Evolutionary conservation across 1,140 invertebrate genomes (phyloP).

Genomic region (Aphidius gifuensis): DNA sequence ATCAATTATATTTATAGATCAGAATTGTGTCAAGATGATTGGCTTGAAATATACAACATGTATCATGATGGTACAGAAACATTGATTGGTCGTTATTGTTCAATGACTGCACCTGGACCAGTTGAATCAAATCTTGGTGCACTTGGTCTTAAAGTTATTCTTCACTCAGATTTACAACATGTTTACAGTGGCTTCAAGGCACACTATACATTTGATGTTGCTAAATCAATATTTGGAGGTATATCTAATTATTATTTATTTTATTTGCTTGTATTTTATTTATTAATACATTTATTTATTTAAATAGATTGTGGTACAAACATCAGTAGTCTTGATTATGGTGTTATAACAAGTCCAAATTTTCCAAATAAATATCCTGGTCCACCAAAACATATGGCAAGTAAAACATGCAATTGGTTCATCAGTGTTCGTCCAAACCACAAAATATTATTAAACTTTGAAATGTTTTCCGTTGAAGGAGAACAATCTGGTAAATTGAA

Average conservation of each 20-base stretch:
- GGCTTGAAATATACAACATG: constrained; percentile 88
- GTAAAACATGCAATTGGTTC: constrained; percentile 89
- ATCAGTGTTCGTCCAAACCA: constrained; percentile 78
- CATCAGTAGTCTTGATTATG: constrained; percentile 78
- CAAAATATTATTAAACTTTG: constrained; percentile 82
- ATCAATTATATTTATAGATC: constrained; percentile 48
- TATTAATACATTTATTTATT: background rate
- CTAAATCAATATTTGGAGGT: constrained; percentile 82
- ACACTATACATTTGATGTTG: constrained; percentile 81
- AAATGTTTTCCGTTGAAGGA: constrained; percentile 84
- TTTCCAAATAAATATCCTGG: constrained; percentile 84
- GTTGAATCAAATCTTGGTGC: constrained; percentile 85
- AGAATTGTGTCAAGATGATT: constrained; percentile 83
- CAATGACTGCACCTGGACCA: constrained; percentile 80
- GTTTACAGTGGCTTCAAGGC: constrained; percentile 90
- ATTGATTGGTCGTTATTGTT: constrained; percentile 83
- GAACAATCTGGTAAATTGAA: constrained; percentile 70
- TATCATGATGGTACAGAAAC: constrained; percentile 76
- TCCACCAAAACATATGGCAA: constrained; percentile 69
- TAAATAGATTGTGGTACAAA: constrained; percentile 82
- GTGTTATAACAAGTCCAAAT: constrained; percentile 80
- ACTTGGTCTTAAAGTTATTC: constrained; percentile 74
- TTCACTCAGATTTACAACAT: constrained; percentile 78
- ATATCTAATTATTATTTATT: constrained; percentile 23
- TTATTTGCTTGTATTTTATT: background rate